Percentiles rank a stretch among this genome's conserved stretches.
phyloP scores from a whole-genome alignment of 2,797 vertebrate genomes.

The Benthosema pterotum region DNA sequence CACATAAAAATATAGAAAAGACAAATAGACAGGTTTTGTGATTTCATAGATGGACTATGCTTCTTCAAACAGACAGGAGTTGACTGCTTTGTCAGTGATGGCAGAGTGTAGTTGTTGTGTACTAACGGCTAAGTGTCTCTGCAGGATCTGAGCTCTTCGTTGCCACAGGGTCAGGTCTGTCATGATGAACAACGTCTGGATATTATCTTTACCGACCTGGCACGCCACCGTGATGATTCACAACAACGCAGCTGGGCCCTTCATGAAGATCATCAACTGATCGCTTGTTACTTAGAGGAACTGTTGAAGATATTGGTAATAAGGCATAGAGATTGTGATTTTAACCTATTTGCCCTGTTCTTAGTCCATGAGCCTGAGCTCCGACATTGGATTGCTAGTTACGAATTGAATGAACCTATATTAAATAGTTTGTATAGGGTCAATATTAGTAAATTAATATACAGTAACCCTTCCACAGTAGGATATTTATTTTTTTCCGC shows the following conservation, averaged over 20 bases:
- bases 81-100: conserved; percentile 32
- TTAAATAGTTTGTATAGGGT: too few relatives aligned
- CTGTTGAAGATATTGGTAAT: conserved; percentile 94
- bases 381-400: too few relatives aligned
- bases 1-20: too few relatives aligned
- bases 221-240: conserved; percentile 90
- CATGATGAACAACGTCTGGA: conserved; percentile 95
- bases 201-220: conserved; percentile 93
- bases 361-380: too few relatives aligned
- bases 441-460: too few relatives aligned
- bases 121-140: not conserved
- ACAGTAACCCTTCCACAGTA: too few relatives aligned
- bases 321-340: not conserved
- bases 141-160: conserved; percentile 84
- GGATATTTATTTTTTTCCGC: too few relatives aligned
- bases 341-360: not conserved
- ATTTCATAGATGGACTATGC: too few relatives aligned
- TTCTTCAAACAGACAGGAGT: too few relatives aligned
- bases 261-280: conserved; percentile 92
- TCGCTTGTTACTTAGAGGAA: conserved; percentile 96
- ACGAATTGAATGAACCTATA: too few relatives aligned
- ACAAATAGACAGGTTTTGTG: too few relatives aligned
- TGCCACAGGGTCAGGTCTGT: conserved; percentile 95
- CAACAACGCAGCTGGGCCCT: conserved; percentile 99
- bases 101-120: conserved; percentile 1